Conservation (phyloP, 1,140 invertebrate genomes). For the Lerema accius region DNA sequence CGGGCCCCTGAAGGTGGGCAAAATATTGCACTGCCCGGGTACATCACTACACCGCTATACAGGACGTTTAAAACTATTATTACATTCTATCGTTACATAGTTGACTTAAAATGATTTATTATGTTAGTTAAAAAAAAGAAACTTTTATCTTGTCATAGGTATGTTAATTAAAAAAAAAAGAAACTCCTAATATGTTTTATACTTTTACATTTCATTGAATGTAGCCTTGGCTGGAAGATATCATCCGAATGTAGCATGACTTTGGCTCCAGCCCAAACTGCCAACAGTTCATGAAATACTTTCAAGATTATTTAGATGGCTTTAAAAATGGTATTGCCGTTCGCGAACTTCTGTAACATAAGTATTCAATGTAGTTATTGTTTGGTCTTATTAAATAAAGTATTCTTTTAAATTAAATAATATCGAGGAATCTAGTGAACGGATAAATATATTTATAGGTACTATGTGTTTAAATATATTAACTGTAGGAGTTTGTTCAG, state of each 20-base stretch:
- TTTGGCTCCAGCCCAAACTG: constrained; percentile 21
- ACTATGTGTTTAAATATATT: too few species aligned
- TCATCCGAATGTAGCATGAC: constrained; percentile 1
- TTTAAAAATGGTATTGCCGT: constrained; percentile 19
- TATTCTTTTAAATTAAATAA: too few species aligned
- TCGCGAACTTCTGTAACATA: constrained; percentile 4
- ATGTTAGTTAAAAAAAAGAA: too few species aligned
- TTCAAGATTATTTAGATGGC: constrained; percentile 25
- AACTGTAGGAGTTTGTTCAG: too few species aligned
- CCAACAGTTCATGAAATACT: constrained; percentile 26
- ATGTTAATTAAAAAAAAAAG: too few species aligned
- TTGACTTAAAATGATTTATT: too few species aligned
- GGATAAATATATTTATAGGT: too few species aligned
- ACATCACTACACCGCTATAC: constrained; percentile 36
- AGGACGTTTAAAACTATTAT: constrained; percentile 36
- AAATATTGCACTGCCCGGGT: constrained; percentile 71
- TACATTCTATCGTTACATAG: neutral
- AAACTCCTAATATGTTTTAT: neutral
- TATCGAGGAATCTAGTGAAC: too few species aligned
- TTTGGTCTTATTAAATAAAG: too few species aligned
- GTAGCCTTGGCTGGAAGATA: constrained; percentile 6
- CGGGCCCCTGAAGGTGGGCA: constrained; percentile 75
- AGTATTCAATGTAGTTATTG: too few species aligned
- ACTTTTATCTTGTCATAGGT: too few species aligned
- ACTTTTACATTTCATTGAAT: neutral